A percentile compares a stretch with the other conserved stretches of the same genome.
Conservation (phyloP, 2,797 vertebrate species). For the Phoebastria nigripes region DNA sequence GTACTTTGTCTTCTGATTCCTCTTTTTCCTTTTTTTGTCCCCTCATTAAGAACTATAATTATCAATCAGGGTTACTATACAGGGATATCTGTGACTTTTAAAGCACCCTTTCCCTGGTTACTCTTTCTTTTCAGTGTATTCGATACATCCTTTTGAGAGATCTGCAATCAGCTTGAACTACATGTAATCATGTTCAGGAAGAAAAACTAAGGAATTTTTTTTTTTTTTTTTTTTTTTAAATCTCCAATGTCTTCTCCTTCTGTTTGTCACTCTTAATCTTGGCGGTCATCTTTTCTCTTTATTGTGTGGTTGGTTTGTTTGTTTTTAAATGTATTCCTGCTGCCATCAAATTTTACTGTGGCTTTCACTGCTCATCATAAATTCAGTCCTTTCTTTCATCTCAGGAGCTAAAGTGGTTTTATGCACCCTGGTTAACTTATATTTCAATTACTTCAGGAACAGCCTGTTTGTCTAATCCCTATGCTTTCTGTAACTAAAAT, state of each 20-base stretch:
- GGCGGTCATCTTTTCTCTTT: not conserved
- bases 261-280: slow-evolving; percentile 6
- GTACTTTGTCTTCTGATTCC: not conserved
- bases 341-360: slow-evolving; percentile 14
- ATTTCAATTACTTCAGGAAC: slow-evolving; percentile 5
- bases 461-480: slow-evolving; percentile 21
- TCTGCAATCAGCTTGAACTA: not conserved
- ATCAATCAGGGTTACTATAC: not conserved
- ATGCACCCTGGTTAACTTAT: slow-evolving; percentile 7
- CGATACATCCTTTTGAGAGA: not conserved
- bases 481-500: slow-evolving; percentile 17
- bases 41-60: not conserved
- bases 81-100: not conserved
- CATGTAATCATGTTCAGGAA: not conserved
- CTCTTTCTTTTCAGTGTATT: not conserved
- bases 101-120: not conserved
- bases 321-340: slow-evolving; percentile 25
- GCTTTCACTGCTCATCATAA: slow-evolving; percentile 42
- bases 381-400: slow-evolving; percentile 29
- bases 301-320: not conserved
- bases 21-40: not conserved
- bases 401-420: slow-evolving; percentile 1
- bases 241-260: not conserved
- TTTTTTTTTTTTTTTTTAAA: not conserved
- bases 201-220: not conserved